phyloP scores from a whole-genome alignment of 2,888 invertebrate species.

The Incurvaria masculella region DNA sequence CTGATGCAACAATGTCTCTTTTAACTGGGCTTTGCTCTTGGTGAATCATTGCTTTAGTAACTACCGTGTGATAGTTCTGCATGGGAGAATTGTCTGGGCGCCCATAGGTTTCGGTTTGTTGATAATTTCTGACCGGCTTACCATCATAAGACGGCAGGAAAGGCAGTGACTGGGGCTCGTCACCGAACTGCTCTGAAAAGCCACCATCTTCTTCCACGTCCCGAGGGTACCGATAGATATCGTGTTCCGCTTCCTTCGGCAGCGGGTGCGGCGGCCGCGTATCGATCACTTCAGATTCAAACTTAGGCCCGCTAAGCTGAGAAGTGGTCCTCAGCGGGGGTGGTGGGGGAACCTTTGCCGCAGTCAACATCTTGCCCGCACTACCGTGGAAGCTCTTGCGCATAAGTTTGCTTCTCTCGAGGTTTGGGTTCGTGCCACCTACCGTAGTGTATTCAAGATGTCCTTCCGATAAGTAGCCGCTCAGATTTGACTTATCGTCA shows the following conservation, averaged over 20 bases:
- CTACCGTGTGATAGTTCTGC: conserved; percentile 64
- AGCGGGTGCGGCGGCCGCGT: conserved; percentile 43
- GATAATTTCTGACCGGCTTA: conserved; percentile 19
- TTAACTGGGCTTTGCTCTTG: conserved; percentile 73
- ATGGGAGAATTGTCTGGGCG: conserved; percentile 19
- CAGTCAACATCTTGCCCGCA: conserved; percentile 75
- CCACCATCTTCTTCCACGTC: conserved; percentile 48
- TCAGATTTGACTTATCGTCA: conserved; percentile 60
- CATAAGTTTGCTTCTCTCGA: conserved; percentile 85
- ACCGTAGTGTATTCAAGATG: conserved; percentile 74
- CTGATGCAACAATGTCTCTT: conserved; percentile 32
- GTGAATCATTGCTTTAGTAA: conserved; percentile 83
- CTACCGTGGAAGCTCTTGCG: conserved; percentile 86
- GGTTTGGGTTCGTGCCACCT: conserved; percentile 70
- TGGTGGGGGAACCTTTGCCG: conserved; percentile 82
- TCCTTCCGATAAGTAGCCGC: conserved; percentile 84
- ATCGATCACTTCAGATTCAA: conserved; percentile 53
- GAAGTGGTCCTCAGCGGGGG: conserved; percentile 85
- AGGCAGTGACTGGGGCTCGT: conserved; percentile 62
- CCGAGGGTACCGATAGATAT: conserved; percentile 12
- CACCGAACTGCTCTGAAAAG: conserved; percentile 48
- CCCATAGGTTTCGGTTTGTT: conserved; percentile 33
- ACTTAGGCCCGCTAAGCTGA: conserved; percentile 71
- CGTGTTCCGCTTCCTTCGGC: conserved; percentile 23
- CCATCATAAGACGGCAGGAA: conserved; percentile 57